These are phyloP conservation scores for Drosophila nebulosa DNA, from an alignment of 1,140 invertebrate species.

Conservation along the genomic window DNA sequence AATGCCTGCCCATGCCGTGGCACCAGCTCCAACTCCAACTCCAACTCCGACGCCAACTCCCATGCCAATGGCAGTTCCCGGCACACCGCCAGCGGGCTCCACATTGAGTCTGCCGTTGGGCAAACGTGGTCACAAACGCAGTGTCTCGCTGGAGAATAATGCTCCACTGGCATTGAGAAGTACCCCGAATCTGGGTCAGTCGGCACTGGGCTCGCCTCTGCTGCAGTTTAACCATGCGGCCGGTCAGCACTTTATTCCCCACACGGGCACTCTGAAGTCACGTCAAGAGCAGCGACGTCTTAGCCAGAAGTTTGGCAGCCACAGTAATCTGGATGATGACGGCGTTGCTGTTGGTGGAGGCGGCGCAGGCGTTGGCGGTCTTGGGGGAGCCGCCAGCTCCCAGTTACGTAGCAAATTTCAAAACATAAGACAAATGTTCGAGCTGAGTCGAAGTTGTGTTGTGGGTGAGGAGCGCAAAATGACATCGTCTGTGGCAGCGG, in stretches of 20 bases:
- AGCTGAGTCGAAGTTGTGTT: slow-evolving; percentile 62
- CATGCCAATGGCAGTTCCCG: too few relatives aligned
- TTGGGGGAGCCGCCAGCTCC: slow-evolving; percentile 8
- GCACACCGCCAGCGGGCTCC: slow-evolving; percentile 11
- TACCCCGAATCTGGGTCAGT: slow-evolving; percentile 51
- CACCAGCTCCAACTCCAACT: background rate
- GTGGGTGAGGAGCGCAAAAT: slow-evolving; percentile 21
- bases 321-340: slow-evolving; percentile 75
- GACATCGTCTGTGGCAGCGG: slow-evolving; percentile 7
- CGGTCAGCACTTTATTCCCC: slow-evolving; percentile 21
- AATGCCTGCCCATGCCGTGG: slow-evolving; percentile 52
- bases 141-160: slow-evolving; percentile 73
- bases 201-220: slow-evolving; percentile 46
- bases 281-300: slow-evolving; percentile 73
- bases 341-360: background rate
- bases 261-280: slow-evolving; percentile 77
- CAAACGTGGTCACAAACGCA: slow-evolving; percentile 76
- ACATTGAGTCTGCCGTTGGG: slow-evolving; percentile 9
- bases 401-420: slow-evolving; percentile 74
- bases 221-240: slow-evolving; percentile 32
- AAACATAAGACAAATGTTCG: slow-evolving; percentile 80
- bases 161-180: slow-evolving; percentile 49
- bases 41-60: slow-evolving; percentile 2
- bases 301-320: slow-evolving; percentile 75
- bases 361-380: slow-evolving; percentile 13